Evolutionary conservation across 2,113 vertebrate genomes (phyloP).

Genomic region (Saccopteryx bilineata): DNA sequence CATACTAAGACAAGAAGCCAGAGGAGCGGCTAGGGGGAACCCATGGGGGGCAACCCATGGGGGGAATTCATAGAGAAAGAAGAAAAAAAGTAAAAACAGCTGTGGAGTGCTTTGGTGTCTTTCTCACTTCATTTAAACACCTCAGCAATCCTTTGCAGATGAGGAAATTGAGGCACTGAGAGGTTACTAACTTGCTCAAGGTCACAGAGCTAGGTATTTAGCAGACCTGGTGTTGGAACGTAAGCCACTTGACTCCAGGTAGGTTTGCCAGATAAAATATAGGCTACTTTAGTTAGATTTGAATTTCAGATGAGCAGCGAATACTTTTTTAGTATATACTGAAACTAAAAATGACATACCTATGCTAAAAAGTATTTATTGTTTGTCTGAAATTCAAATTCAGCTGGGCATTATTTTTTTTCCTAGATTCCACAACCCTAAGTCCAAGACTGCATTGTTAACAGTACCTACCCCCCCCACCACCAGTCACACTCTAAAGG

Average conservation of each 20-base stretch:
- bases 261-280: constrained; percentile 24
- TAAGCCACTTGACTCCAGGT: neutral
- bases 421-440: neutral
- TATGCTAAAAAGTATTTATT: constrained; percentile 7
- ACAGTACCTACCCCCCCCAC: neutral
- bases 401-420: neutral
- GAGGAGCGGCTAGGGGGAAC: neutral
- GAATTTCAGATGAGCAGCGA: constrained; percentile 32
- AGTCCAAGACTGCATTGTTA: neutral
- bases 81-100: neutral
- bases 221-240: neutral
- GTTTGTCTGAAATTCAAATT: constrained; percentile 16
- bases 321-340: neutral
- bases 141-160: constrained; percentile 1
- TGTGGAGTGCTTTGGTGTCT: neutral
- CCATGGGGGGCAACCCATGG: neutral
- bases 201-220: neutral
- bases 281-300: constrained; percentile 1
- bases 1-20: neutral
- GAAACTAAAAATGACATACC: constrained; percentile 39
- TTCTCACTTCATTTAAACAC: constrained; percentile 8
- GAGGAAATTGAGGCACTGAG: neutral
- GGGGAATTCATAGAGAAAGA: neutral
- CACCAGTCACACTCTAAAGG: neutral
- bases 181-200: neutral